These are phyloP conservation scores for Dryobates pubescens DNA, from an alignment of 2,797 vertebrate genomes.

Conservation along the genomic window DNA sequence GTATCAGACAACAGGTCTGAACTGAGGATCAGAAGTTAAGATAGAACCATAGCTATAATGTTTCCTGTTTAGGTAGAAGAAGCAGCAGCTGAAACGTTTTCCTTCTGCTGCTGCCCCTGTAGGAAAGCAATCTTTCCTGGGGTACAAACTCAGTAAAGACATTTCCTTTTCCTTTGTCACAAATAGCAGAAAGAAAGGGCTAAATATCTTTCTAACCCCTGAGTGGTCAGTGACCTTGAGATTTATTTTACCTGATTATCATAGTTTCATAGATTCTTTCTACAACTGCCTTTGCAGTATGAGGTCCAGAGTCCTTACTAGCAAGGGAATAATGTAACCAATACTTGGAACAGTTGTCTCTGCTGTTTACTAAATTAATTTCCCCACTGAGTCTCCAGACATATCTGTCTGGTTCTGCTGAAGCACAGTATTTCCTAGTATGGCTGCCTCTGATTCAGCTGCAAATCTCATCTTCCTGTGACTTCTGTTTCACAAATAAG, in stretches of 20 bases:
- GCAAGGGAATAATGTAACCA: not conserved
- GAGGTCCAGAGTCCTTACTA: not conserved
- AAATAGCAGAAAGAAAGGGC: not conserved
- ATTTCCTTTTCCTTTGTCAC: not conserved
- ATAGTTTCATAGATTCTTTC: not conserved
- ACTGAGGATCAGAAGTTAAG: not conserved
- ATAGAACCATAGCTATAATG: not conserved
- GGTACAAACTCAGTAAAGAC: not conserved
- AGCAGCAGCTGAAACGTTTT: not conserved
- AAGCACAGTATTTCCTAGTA: not conserved
- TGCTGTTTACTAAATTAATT: not conserved
- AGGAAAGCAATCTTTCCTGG: not conserved
- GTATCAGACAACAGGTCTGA: not conserved
- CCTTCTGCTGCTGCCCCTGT: not conserved
- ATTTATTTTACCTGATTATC: not conserved
- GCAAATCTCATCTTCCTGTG: constrained; percentile 19
- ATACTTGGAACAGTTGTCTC: constrained; percentile 26
- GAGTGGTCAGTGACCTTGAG: not conserved
- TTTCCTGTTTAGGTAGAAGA: not conserved
- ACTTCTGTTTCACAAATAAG: constrained; percentile 34
- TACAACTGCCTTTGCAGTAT: not conserved
- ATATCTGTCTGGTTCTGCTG: not conserved
- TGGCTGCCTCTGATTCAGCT: not conserved
- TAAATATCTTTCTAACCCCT: not conserved
- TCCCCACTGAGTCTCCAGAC: not conserved